A percentile compares a stretch with the other conserved stretches of the same genome.
phyloP scores from a whole-genome alignment of 2,888 invertebrate species.

The Petrolisthes cinctipes region DNA sequence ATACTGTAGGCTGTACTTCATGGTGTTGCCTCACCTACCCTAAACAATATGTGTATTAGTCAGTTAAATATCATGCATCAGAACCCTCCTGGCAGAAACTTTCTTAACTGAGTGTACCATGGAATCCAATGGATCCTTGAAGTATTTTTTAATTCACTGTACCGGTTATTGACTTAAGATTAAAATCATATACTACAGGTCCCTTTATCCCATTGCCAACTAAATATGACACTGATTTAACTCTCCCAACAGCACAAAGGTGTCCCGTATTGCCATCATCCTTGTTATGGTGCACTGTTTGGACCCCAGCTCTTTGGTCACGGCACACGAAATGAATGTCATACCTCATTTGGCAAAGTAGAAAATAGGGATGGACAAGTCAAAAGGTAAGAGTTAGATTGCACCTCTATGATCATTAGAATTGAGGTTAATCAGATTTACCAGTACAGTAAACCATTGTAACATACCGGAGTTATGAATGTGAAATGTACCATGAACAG shows the following conservation, averaged over 20 bases:
- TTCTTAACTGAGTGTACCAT: not conserved
- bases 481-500: too few species aligned
- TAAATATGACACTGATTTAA: slow-evolving; percentile 61
- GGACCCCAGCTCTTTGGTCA: slow-evolving; percentile 87
- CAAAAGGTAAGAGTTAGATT: slow-evolving; percentile 43
- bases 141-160: not conserved
- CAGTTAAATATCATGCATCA: too few species aligned
- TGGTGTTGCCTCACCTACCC: too few species aligned
- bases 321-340: slow-evolving; percentile 83
- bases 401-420: too few species aligned
- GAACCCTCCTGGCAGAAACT: too few species aligned
- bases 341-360: slow-evolving; percentile 80
- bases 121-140: not conserved
- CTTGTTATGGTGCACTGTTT: slow-evolving; percentile 86
- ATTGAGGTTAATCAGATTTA: too few species aligned
- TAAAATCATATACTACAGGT: not conserved
- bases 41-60: too few species aligned
- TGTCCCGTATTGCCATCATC: slow-evolving; percentile 86
- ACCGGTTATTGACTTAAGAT: not conserved
- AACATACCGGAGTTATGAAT: too few species aligned
- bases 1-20: too few species aligned
- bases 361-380: slow-evolving; percentile 72
- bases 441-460: too few species aligned
- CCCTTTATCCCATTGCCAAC: not conserved
- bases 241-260: slow-evolving; percentile 78